These are phyloP conservation scores for Stenodera caucasica DNA, from an alignment of 2,888 invertebrate genomes.

Conservation along the genomic window DNA sequence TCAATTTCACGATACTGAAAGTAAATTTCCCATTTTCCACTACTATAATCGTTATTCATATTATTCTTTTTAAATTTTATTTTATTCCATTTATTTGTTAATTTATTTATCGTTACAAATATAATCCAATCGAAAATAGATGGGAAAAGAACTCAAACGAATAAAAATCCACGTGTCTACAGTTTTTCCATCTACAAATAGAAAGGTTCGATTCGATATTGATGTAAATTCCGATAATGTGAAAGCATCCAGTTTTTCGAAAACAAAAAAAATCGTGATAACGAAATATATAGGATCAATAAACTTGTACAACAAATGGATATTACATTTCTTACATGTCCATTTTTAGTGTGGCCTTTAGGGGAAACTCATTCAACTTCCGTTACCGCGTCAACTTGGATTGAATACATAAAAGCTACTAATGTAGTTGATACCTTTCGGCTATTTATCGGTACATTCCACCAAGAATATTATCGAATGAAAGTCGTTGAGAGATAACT, in stretches of 20 bases:
- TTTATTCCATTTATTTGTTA: neutral
- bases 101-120: too few species aligned
- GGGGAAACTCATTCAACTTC: neutral
- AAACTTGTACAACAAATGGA: neutral
- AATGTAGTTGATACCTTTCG: constrained; percentile 25
- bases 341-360: neutral
- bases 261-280: too few species aligned
- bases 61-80: too few species aligned
- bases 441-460: constrained; percentile 26
- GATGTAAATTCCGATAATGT: too few species aligned
- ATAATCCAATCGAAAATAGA: neutral
- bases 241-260: too few species aligned
- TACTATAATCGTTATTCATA: neutral
- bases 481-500: too few species aligned
- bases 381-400: constrained; percentile 10
- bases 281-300: too few species aligned
- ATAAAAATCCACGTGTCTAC: too few species aligned
- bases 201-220: too few species aligned
- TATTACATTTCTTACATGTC: neutral
- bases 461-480: constrained; percentile 11
- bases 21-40: constrained; percentile 6
- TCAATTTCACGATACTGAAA: constrained; percentile 2
- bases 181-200: too few species aligned
- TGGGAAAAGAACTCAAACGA: too few species aligned
- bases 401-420: constrained; percentile 21